A percentile compares a stretch with the other conserved stretches of the same genome.
Evolutionary conservation across 2,113 vertebrate species (phyloP).

Genomic region (Ammodytes dubius): DNA sequence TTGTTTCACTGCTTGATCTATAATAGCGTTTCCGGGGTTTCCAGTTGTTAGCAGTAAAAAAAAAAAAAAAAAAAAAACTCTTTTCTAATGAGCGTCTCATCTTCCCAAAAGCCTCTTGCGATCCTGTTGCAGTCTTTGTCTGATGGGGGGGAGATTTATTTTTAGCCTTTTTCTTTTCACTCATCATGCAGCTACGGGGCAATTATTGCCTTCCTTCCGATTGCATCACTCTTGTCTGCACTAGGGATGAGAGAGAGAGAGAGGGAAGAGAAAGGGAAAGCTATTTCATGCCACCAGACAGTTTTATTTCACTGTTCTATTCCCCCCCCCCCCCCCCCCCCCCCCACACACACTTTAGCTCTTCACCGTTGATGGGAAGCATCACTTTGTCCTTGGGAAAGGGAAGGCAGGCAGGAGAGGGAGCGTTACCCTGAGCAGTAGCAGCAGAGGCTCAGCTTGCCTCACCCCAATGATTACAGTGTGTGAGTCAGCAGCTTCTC

Average conservation of each 20-base stretch:
- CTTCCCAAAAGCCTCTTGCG: constrained; percentile 15
- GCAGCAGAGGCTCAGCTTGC: constrained; percentile 43
- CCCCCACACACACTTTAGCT: constrained; percentile 38
- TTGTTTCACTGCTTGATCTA: not conserved
- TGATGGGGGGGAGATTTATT: constrained; percentile 41
- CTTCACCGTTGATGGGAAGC: constrained; percentile 40
- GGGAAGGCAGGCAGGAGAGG: constrained; percentile 18
- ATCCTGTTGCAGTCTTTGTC: constrained; percentile 26
- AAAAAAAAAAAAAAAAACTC: not conserved
- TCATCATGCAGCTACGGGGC: constrained; percentile 40
- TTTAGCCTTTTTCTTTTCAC: constrained; percentile 45
- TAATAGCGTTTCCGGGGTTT: constrained; percentile 6
- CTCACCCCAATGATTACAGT: constrained; percentile 70
- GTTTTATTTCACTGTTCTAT: constrained; percentile 50
- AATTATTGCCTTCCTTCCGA: constrained; percentile 47
- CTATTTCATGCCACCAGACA: constrained; percentile 42
- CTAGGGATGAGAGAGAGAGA: constrained; percentile 34
- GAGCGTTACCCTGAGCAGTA: constrained; percentile 54
- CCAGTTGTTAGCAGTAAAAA: not conserved
- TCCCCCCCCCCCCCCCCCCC: constrained; percentile 50
- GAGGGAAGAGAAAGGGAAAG: not conserved
- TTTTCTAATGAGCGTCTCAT: not conserved
- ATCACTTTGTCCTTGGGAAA: constrained; percentile 74
- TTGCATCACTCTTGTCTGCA: constrained; percentile 63
- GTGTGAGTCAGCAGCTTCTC: constrained; percentile 84